Evolutionary conservation across 2,888 invertebrate genomes (phyloP), one percentile per base, ranked within the genome.

Genomic region (Drosophila mimetica): DNA sequence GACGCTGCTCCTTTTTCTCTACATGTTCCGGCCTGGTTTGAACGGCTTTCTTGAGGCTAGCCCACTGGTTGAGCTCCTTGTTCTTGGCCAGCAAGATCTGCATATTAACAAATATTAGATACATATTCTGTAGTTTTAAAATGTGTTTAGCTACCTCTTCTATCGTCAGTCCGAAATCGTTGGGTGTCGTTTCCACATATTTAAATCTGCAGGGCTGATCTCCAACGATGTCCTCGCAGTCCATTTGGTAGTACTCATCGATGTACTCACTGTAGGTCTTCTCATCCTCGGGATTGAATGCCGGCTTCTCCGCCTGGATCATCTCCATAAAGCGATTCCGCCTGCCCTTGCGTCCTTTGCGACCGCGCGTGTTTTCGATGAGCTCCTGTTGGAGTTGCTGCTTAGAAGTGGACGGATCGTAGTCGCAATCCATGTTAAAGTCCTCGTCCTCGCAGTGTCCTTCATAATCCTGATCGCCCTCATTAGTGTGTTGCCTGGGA

Each of bases 151-250:
- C 88, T 91, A 98, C 98, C 94, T 99, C 99, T 86, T 98, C 98
- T 46, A 96, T 93, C 5, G 95, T 94, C 22, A 99, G 93, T 1
- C 99, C 99, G 92, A 96, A 99, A 92, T 96, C 95, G 91, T 99
- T 99, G 0, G 98, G 95, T 39, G 95, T 93, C 0, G 97, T 98
- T 90, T 96, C 94, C 28, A 98, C 93, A 90, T 99, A 99, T 89
- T 97, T 98, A 92, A 98, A 99, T 78, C 97, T 93, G 67, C 98
- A 98, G 0, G 97, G 97, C 78, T 96, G 91, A 89, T 98, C 98
- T 0, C 95, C 98, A 50, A 99, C 95, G 52, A 99, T 94, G 91
- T 99, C 99, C 90, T 99, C 99, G 90, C 96, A 99, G 91, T 99
- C 97, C 89, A 99, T 93, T 85, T 96, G 95, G 90, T 99, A 99